Percentiles rank a stretch among this genome's conserved stretches.
Conservation (phyloP, 1,140 invertebrate species). For the Sarcophaga bullata region DNA sequence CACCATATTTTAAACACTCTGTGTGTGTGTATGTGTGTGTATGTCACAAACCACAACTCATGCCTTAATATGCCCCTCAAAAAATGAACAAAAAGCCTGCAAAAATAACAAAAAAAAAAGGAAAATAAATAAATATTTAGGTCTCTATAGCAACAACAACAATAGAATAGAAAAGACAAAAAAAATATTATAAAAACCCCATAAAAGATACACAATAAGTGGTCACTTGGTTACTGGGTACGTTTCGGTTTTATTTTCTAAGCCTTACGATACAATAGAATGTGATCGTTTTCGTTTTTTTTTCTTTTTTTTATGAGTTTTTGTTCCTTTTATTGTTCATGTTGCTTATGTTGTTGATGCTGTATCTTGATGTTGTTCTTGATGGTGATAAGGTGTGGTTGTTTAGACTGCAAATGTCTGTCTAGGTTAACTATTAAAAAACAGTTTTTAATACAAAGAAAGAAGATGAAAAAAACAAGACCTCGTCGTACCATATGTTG, state of each 20-base stretch:
- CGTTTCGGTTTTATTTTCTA: background rate
- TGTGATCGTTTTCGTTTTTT: background rate
- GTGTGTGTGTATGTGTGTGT: too few species aligned
- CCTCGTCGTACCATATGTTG: background rate
- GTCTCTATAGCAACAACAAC: background rate
- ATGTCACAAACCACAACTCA: background rate
- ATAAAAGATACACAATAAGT: background rate
- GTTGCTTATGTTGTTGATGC: background rate
- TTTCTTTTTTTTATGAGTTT: background rate
- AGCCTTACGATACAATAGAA: background rate
- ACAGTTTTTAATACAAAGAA: background rate
- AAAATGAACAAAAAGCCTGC: background rate
- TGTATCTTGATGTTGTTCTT: background rate
- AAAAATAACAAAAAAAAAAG: background rate
- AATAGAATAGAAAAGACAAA: too few species aligned
- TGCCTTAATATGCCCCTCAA: background rate
- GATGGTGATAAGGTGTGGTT: slow-evolving; percentile 13
- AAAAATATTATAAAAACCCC: too few species aligned
- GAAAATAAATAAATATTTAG: slow-evolving; percentile 17
- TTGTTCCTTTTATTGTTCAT: background rate
- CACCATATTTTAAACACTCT: too few species aligned
- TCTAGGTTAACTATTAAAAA: background rate
- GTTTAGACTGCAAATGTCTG: too few species aligned
- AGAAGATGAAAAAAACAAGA: too few species aligned
- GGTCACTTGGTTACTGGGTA: slow-evolving; percentile 36